phyloP scores from a whole-genome alignment of 2,113 vertebrate species.

The Puntigrus tetrazona region DNA sequence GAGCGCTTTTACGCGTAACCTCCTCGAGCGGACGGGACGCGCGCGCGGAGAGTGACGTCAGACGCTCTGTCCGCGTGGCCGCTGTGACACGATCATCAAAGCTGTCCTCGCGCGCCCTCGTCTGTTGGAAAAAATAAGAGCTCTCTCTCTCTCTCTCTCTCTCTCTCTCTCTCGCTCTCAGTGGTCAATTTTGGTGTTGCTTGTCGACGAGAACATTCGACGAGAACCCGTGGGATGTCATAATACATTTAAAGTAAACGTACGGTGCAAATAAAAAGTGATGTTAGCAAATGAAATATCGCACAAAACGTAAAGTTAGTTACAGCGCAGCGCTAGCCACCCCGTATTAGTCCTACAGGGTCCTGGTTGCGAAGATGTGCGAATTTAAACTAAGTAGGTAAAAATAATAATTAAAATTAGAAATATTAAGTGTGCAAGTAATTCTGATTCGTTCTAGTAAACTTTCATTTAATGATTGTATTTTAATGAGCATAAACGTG shows the following conservation, averaged over 20 bases:
- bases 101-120: constrained; percentile 82
- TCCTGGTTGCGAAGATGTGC: background rate
- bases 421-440: background rate
- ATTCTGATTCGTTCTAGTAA: background rate
- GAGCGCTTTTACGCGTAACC: background rate
- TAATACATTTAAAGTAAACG: background rate
- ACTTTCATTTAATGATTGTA: background rate
- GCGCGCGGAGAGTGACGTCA: constrained; percentile 47
- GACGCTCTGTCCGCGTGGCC: constrained; percentile 40
- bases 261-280: background rate
- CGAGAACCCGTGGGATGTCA: background rate
- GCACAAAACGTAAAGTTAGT: background rate
- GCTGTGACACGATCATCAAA: constrained; percentile 56
- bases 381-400: background rate
- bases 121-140: constrained; percentile 70
- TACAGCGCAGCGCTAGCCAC: background rate
- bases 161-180: background rate
- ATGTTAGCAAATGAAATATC: background rate
- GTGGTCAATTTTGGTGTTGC: background rate
- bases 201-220: background rate
- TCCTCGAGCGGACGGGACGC: background rate
- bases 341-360: no score
- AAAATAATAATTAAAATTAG: background rate
- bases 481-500: background rate
- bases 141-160: background rate